phyloP scores from a whole-genome alignment of 2,888 invertebrate species.

The Pyrocoelia pectoralis region DNA sequence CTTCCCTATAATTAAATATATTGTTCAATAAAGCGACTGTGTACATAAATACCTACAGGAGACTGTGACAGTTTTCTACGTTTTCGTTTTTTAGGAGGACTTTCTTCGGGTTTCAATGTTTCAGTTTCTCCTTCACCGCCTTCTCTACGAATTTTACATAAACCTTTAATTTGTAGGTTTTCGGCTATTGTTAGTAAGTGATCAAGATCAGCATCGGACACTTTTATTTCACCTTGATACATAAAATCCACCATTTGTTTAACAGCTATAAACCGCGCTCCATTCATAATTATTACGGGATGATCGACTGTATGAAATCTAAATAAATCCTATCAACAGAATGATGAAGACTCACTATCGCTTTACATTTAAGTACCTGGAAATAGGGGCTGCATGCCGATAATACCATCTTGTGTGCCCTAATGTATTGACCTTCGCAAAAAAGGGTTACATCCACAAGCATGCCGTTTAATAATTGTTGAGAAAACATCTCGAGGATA shows the following conservation, averaged over 20 bases:
- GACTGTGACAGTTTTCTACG: slow-evolving; percentile 25
- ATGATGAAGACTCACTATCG: slow-evolving; percentile 13
- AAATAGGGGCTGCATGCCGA: slow-evolving; percentile 63
- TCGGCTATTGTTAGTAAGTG: slow-evolving; percentile 59
- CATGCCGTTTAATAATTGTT: slow-evolving; percentile 58
- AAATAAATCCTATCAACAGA: slow-evolving; percentile 59
- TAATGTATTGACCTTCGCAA: slow-evolving; percentile 61
- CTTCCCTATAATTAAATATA: neutral
- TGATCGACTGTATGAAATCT: slow-evolving; percentile 56
- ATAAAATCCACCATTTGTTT: slow-evolving; percentile 61
- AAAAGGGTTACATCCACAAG: slow-evolving; percentile 62
- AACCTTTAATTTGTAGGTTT: slow-evolving; percentile 61
- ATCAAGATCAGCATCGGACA: slow-evolving; percentile 59
- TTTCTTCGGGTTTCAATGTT: neutral
- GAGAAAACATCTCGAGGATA: slow-evolving; percentile 59
- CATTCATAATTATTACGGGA: slow-evolving; percentile 60
- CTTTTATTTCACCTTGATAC: slow-evolving; percentile 63
- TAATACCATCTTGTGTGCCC: slow-evolving; percentile 62
- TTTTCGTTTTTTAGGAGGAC: slow-evolving; percentile 19
- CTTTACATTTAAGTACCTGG: slow-evolving; percentile 50
- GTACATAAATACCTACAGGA: neutral
- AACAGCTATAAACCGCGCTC: slow-evolving; percentile 57
- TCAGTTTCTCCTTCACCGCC: slow-evolving; percentile 25
- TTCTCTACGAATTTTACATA: slow-evolving; percentile 56
- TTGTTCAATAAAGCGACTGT: neutral